These are phyloP conservation scores for Anseranas semipalmata DNA, from an alignment of 2,113 vertebrate species.

Conservation along the genomic window DNA sequence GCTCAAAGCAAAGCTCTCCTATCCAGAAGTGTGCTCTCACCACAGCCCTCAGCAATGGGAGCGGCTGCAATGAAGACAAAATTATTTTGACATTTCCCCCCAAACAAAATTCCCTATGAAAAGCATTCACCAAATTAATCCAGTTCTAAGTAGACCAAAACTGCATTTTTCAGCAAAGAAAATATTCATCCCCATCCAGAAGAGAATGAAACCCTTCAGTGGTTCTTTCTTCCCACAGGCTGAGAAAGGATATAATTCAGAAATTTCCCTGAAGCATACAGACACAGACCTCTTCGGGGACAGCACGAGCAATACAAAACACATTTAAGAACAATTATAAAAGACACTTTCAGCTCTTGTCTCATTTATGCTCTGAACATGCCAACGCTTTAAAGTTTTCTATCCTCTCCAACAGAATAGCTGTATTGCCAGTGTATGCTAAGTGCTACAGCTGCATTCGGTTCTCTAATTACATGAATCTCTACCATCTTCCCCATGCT, in stretches of 20 bases:
- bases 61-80: slow-evolving; percentile 22
- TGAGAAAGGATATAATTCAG: slow-evolving; percentile 1
- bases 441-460: slow-evolving; percentile 16
- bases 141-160: slow-evolving; percentile 24
- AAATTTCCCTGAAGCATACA: not conserved
- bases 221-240: slow-evolving; percentile 29
- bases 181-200: slow-evolving; percentile 33
- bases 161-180: slow-evolving; percentile 44
- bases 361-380: slow-evolving; percentile 27
- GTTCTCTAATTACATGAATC: slow-evolving; percentile 46
- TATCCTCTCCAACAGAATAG: slow-evolving; percentile 12
- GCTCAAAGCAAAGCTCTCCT: slow-evolving; percentile 37
- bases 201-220: slow-evolving; percentile 31
- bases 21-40: slow-evolving; percentile 1
- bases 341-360: slow-evolving; percentile 36
- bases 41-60: not conserved
- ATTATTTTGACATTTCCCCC: slow-evolving; percentile 22
- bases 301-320: slow-evolving; percentile 32
- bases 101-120: not conserved
- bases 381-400: slow-evolving; percentile 53
- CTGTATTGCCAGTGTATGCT: slow-evolving; percentile 22
- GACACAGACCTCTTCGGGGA: slow-evolving; percentile 19
- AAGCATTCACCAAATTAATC: slow-evolving; percentile 23
- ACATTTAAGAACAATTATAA: slow-evolving; percentile 50
- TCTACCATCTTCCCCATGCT: not conserved